A percentile compares a stretch with the other conserved stretches of the same genome.
Conservation (phyloP, 1,140 invertebrate genomes). For the Dolichoris vasculosae region DNA sequence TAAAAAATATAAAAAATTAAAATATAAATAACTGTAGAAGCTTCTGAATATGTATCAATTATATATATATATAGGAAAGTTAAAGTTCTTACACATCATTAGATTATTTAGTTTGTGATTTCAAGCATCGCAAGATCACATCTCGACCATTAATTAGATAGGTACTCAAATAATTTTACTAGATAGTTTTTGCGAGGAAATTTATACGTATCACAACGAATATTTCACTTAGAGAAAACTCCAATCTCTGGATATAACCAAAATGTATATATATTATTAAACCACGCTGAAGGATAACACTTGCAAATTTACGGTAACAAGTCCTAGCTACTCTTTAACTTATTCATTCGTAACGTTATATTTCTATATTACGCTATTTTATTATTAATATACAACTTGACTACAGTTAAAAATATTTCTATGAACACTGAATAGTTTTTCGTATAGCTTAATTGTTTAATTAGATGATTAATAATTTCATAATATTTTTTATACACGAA, state of each 20-base stretch:
- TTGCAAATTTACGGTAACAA: constrained; percentile 50
- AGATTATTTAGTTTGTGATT: constrained; percentile 41
- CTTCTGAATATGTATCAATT: neutral
- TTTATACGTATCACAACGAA: constrained; percentile 23
- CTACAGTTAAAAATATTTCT: too few relatives aligned
- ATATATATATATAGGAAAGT: constrained; percentile 35
- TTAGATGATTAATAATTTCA: too few relatives aligned
- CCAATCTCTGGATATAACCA: neutral
- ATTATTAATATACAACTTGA: constrained; percentile 24
- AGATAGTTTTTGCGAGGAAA: constrained; percentile 45
- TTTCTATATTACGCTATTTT: constrained; percentile 33
- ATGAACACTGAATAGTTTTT: neutral
- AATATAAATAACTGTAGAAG: neutral
- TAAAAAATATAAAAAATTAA: too few relatives aligned
- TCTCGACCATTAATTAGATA: constrained; percentile 13
- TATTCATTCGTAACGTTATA: neutral
- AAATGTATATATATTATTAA: neutral
- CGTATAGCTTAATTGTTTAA: constrained; percentile 1
- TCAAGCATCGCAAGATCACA: neutral
- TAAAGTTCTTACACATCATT: constrained; percentile 9
- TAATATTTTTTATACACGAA: too few relatives aligned
- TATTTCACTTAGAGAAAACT: constrained; percentile 15
- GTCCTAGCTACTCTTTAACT: neutral
- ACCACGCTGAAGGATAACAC: constrained; percentile 37
- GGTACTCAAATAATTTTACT: constrained; percentile 40